Base-by-base conservation (phyloP, 2,113 vertebrate species). In the Loxodonta africana region DNA sequence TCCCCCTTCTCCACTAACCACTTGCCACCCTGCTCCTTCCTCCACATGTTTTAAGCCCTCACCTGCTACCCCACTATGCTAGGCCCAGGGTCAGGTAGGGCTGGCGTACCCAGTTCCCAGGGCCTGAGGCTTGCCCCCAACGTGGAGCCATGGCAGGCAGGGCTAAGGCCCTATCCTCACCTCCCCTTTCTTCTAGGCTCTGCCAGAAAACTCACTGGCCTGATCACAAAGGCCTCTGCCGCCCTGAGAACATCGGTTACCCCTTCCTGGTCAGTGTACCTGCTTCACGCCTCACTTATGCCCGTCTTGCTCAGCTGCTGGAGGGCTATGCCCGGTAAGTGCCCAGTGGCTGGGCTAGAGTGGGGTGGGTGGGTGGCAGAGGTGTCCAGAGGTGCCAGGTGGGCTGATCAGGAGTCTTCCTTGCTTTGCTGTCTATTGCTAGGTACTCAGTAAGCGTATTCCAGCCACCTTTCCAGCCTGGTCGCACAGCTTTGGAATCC, bases 131-230 rank as follows among this genome's bases (percentile, higher is more conserved):
- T 67, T 65, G 15, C 20, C 28, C 48, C 81, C 14, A 28, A 0
- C 6, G 4, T n/a, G 10, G 8, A 90, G 15, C 67, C 21, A 28
- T 3, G 69, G 30, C n/a, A 81, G 26, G 20, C 46, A 2, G 18
- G 28, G 18, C 28, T 44, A 4, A 81, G 9, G 20, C 74, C n/a
- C 30, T 83, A 0, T 83, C 60, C 33, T 91, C 80, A 23, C 23
- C 18, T 83, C 44, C 37, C 15, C 2, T 71, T 44, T 41, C 48
- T 28, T 77, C 37, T 37, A 99, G 99, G 97, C 97, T 97, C 1
- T 99, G 99, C 97, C 99, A 99, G 98, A 99, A 98, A 98, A 99
- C 98, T 30, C 99, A 99, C 94, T 99, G 99, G 99, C 99, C 99
- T 86, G 99, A 98, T 97, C 99, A 99, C 98, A 99, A 99, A 98